Base-by-base conservation (phyloP, 2,113 vertebrate species). In the Psammodynastes pulverulentus region DNA sequence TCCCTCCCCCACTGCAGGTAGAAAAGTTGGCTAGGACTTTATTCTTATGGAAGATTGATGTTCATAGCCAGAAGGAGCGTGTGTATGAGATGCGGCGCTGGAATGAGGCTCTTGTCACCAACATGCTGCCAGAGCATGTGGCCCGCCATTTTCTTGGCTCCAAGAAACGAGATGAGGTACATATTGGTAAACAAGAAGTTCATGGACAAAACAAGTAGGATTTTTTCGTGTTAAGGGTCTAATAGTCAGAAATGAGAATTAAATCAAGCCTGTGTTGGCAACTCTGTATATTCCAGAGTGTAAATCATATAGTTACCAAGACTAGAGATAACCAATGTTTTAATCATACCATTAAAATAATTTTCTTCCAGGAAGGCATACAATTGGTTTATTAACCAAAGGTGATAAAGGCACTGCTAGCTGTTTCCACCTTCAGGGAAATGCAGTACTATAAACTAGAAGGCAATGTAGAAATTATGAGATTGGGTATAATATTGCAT, bases 121-220 rank as follows among this genome's bases (percentile, higher is more conserved):
- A 99, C 96, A 99, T 99, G 99, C 95, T 99, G 94, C 99, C 99
- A 0, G 99, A 99, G 72, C 99, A 99, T 0, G 99, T 99, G n/a
- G 99, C 99, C 9, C 98, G 98, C 5, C 99, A 99, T 95, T 99
- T 99, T 94, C 97, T 99, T 93, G 99, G 99, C 67, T 97, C 98
- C 93, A 99, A 99, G 94, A 99, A 99, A 93, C 96, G 99, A 95
- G 99, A 99, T 0, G 99, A 99, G 98, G 99, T 99, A 84, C 93
- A 95, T 46, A 39, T 43, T 24, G 39, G n/a, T 19, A 23, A 48
- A 51, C 13, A 53, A 29, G 53, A 7, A 58, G 39, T 19, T 39
- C 39, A 24, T 43, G 72, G 34, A 8, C 17, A 79, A 79, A 79
- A 43, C 34, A 79, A 79, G 72, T 79, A 21, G 34, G 67, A 79